Conservation (phyloP, 1,140 invertebrate genomes). For the Uloborus diversus region DNA sequence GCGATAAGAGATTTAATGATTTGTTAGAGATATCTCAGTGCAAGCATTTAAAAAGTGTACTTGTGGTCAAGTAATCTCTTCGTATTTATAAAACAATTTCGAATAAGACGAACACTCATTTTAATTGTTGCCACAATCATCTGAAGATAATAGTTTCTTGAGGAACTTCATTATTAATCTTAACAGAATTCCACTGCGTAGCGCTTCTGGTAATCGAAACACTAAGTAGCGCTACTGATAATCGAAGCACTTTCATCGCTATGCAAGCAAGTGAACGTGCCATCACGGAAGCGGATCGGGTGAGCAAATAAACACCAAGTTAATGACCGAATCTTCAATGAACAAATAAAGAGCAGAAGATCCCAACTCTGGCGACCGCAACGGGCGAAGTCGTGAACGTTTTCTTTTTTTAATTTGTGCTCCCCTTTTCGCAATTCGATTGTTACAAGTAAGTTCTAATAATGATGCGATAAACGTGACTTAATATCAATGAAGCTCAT, state of each 20-base stretch:
- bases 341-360: neutral
- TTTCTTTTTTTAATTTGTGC: conserved; percentile 1
- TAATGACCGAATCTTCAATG: conserved; percentile 2
- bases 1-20: too few species aligned
- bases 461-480: conserved; percentile 26
- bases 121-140: too few species aligned
- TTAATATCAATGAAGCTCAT: conserved; percentile 35
- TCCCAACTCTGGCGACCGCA: neutral
- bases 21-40: too few species aligned
- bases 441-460: conserved; percentile 28
- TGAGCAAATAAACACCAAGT: conserved; percentile 25
- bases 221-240: neutral
- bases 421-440: neutral
- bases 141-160: too few species aligned
- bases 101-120: too few species aligned
- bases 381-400: conserved; percentile 15
- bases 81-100: too few species aligned
- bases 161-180: neutral
- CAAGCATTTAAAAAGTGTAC: too few species aligned
- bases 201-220: neutral
- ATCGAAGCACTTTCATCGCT: too few species aligned
- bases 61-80: too few species aligned
- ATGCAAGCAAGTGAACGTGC: too few species aligned
- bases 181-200: neutral
- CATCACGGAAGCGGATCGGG: neutral